These are phyloP conservation scores for Anisognathus igniventris DNA, from an alignment of 2,797 vertebrate species.

Conservation along the genomic window DNA sequence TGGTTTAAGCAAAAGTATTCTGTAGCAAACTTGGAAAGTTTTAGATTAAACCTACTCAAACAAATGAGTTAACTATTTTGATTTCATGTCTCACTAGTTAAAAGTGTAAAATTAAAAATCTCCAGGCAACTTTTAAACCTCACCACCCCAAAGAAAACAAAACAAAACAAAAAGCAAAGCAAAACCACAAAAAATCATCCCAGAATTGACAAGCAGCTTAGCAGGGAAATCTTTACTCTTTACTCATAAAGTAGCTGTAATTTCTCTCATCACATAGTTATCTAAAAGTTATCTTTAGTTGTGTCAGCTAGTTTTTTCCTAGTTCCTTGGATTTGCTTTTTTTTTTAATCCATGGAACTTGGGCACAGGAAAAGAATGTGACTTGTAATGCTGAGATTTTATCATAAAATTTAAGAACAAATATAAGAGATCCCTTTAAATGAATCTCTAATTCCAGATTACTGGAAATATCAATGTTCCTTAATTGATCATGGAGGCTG, in stretches of 20 bases:
- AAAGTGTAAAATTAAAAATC: not conserved
- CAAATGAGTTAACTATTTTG: not conserved
- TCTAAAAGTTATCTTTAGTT: not conserved
- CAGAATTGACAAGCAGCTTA: not conserved
- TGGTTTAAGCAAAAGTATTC: not conserved
- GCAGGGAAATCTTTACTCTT: not conserved
- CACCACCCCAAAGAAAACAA: not conserved
- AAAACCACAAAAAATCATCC: not conserved
- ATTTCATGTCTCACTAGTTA: not conserved
- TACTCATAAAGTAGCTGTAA: not conserved
- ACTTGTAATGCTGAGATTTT: not conserved
- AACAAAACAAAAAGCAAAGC: not conserved
- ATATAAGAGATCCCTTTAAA: not conserved
- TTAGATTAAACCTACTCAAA: not conserved
- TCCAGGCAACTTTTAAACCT: not conserved
- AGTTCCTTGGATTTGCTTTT: not conserved
- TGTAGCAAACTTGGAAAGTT: not conserved
- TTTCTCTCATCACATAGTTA: not conserved
- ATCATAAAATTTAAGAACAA: not conserved
- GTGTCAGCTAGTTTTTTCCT: not conserved
- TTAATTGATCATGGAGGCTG: not conserved
- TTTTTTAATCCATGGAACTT: rapidly evolving
- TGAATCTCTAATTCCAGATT: not conserved
- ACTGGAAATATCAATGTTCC: not conserved
- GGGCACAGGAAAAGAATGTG: not conserved